A percentile compares a stretch with the other conserved stretches of the same genome.
These are phyloP conservation scores for Cosmia trapezina DNA, from an alignment of 2,888 invertebrate species.

Conservation along the genomic window DNA sequence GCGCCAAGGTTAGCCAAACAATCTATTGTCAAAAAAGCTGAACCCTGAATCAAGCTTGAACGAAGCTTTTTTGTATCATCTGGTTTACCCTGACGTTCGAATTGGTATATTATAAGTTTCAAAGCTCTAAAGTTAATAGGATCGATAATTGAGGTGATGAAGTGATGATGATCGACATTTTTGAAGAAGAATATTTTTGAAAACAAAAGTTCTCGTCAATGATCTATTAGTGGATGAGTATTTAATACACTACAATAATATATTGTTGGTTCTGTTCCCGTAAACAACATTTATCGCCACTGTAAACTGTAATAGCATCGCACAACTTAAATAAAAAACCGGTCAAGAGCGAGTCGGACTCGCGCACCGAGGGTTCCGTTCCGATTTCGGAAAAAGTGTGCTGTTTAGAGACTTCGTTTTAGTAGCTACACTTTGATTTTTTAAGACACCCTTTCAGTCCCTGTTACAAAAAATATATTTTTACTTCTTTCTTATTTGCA, in stretches of 20 bases:
- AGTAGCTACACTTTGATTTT: too few relatives aligned
- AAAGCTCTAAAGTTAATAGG: neutral
- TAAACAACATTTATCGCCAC: neutral
- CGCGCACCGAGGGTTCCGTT: too few relatives aligned
- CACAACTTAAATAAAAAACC: too few relatives aligned
- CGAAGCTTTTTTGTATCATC: constrained; percentile 17
- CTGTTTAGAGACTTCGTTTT: too few relatives aligned
- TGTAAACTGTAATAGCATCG: constrained; percentile 16
- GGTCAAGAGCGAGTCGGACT: too few relatives aligned
- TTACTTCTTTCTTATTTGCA: too few relatives aligned
- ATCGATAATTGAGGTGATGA: constrained; percentile 10
- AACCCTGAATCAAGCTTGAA: neutral
- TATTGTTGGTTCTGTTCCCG: neutral
- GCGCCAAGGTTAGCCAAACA: constrained; percentile 12
- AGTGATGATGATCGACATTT: neutral
- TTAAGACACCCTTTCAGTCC: too few relatives aligned
- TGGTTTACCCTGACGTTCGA: constrained; percentile 18
- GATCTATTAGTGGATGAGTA: neutral
- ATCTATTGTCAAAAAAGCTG: constrained; percentile 1
- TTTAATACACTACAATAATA: neutral
- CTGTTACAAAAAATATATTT: too few relatives aligned
- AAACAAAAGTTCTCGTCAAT: neutral
- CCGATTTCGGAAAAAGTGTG: too few relatives aligned
- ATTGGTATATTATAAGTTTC: constrained; percentile 4
- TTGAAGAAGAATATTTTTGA: neutral